Evolutionary conservation across 1,140 invertebrate genomes (phyloP).

Genomic region (Chelonus insularis): DNA sequence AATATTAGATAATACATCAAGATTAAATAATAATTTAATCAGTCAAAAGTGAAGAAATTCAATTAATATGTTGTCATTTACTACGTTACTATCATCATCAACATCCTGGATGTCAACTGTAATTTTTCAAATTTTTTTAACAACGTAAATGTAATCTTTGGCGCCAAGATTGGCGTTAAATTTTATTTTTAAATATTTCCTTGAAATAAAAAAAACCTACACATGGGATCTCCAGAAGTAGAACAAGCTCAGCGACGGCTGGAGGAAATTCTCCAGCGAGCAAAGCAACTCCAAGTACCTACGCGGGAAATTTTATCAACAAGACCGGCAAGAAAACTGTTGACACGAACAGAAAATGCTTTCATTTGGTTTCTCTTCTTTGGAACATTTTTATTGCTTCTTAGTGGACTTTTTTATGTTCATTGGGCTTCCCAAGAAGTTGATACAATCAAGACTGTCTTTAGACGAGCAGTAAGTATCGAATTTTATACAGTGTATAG

Average conservation of each 20-base stretch:
- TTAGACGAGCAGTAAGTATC: conserved; percentile 47
- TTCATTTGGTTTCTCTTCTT: conserved; percentile 43
- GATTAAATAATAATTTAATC: too few species aligned
- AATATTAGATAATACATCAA: too few species aligned
- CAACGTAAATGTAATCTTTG: conserved; percentile 11
- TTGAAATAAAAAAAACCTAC: background rate
- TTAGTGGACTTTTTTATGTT: conserved; percentile 44
- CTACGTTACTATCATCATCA: background rate
- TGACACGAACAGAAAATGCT: conserved; percentile 43
- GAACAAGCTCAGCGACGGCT: conserved; percentile 45
- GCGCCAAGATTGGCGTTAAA: conserved; percentile 2
- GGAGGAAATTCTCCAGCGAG: conserved; percentile 44
- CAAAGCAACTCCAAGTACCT: conserved; percentile 45
- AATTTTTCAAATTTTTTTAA: background rate
- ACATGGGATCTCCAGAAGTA: conserved; percentile 43
- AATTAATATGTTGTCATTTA: background rate
- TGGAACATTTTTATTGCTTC: conserved; percentile 41
- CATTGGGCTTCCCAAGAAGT: conserved; percentile 47
- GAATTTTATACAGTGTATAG: background rate
- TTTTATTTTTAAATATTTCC: background rate
- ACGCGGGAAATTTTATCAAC: conserved; percentile 43
- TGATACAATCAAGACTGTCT: conserved; percentile 48
- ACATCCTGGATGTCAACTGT: background rate
- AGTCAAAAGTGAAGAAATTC: background rate
- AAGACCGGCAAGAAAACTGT: conserved; percentile 44